Evolutionary conservation across 1,140 invertebrate genomes (phyloP).

Genomic region (Panagrolaimus sp.): DNA sequence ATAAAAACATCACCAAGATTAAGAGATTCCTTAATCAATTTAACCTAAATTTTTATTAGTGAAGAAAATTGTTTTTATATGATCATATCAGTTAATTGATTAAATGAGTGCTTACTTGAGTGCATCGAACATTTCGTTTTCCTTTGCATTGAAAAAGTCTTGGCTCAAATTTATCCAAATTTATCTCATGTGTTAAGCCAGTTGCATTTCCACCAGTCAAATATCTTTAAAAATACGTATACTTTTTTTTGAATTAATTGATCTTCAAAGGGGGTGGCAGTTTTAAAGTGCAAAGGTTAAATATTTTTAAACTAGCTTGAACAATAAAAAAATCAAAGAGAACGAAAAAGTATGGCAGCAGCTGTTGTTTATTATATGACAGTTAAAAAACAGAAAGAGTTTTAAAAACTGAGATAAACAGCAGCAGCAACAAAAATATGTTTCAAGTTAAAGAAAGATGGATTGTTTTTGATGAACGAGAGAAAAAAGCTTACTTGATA

Average conservation of each 20-base stretch:
- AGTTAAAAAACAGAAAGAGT: too few species aligned
- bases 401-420: too few species aligned
- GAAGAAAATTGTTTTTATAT: not conserved
- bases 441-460: constrained; percentile 20
- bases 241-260: too few species aligned
- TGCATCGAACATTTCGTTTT: constrained; percentile 74
- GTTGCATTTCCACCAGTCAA: constrained; percentile 74
- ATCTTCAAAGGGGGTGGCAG: too few species aligned
- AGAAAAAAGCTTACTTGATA: constrained; percentile 56
- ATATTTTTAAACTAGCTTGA: too few species aligned
- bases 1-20: constrained; percentile 86
- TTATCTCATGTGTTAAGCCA: constrained; percentile 77
- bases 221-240: constrained; percentile 65
- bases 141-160: constrained; percentile 81
- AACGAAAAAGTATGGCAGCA: constrained; percentile 1
- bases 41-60: constrained; percentile 63
- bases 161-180: constrained; percentile 65
- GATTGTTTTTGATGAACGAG: constrained; percentile 3
- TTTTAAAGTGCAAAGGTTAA: too few species aligned
- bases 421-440: too few species aligned
- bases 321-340: constrained; percentile 6
- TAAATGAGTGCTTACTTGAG: constrained; percentile 63
- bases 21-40: constrained; percentile 71
- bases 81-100: not conserved
- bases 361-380: too few species aligned